A percentile compares a stretch with the other conserved stretches of the same genome.
phyloP scores from a whole-genome alignment of 2,888 invertebrate species.

The Cerastis leucographa region DNA sequence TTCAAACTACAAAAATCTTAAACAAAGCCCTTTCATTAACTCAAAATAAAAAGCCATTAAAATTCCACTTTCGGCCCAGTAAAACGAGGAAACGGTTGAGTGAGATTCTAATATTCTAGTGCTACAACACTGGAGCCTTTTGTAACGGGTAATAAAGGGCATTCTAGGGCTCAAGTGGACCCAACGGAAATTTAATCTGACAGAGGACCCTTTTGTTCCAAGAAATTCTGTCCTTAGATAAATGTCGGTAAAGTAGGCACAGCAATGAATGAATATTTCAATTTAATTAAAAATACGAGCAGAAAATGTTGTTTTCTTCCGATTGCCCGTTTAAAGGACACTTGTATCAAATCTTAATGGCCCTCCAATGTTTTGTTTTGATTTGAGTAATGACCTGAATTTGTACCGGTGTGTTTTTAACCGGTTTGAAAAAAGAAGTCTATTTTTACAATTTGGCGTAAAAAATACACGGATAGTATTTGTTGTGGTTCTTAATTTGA shows the following conservation, averaged over 20 bases:
- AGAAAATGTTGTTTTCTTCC: slow-evolving; percentile 75
- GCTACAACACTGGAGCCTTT: slow-evolving; percentile 80
- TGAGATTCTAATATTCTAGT: slow-evolving; percentile 85
- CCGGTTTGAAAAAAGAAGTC: background rate
- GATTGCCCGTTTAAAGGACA: slow-evolving; percentile 73
- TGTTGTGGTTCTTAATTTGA: background rate
- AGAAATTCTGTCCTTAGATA: slow-evolving; percentile 86
- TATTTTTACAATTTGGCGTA: background rate
- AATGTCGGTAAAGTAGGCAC: slow-evolving; percentile 82
- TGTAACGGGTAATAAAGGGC: slow-evolving; percentile 88
- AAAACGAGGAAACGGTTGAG: slow-evolving; percentile 79
- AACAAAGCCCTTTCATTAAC: slow-evolving; percentile 4
- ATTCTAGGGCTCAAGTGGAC: slow-evolving; percentile 87
- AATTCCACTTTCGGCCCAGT: slow-evolving; percentile 63
- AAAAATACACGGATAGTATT: background rate
- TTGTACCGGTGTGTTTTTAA: slow-evolving; percentile 59
- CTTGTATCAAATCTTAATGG: slow-evolving; percentile 71
- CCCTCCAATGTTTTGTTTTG: slow-evolving; percentile 63
- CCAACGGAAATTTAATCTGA: slow-evolving; percentile 89
- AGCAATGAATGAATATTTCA: slow-evolving; percentile 84
- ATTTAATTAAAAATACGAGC: slow-evolving; percentile 87
- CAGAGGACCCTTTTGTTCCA: slow-evolving; percentile 84
- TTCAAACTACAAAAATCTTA: background rate
- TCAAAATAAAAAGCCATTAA: slow-evolving; percentile 59
- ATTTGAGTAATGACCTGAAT: slow-evolving; percentile 68